Base-by-base conservation (phyloP, 2,888 invertebrate genomes). In the Shargacucullia verbasci region DNA sequence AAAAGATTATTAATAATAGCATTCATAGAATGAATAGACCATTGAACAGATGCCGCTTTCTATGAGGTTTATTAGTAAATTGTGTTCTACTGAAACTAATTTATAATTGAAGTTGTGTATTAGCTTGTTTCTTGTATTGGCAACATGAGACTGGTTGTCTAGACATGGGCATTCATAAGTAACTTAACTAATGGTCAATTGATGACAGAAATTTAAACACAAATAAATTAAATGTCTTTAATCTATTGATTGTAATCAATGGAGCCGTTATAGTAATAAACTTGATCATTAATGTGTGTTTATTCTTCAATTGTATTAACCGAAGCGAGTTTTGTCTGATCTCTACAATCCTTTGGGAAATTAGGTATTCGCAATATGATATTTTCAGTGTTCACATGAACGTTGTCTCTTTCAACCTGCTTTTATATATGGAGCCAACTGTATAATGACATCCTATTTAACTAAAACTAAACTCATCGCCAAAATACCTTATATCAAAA, bases 1-100 rank as follows among this genome's bases (percentile, higher is more conserved):
- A 76, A 80, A 81, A 79, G 70, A 78, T 82, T 81, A 84, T 79
- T 85, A 82, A 86, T 82, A 83, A 81, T 79, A 48, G 67, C 60
- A 83, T 83, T 82, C 79, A 79, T 64, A 67, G 59, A 74, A 82
- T 85, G 83, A 83, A 85, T 85, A 74, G 79, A 38, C 78, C 62
- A 84, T 84, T 84, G 74, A 78, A 78, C 63, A 70, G 68, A 70
- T 52, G 58, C 78, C 66, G 78, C 74, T 81, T 79, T 83, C 78
- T 81, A 80, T 76, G 61, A 73, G 63, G 80, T 81, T 80, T 84
- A 81, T 79, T 80, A 76, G 76, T 73, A 76, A 80, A 78, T 79
- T 82, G 69, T 77, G 56, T 77, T 76, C 69, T 66, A 71, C 65
- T 78, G 78, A 73, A 84, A 78, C 77, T 76, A 79, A 83, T 83